Conservation (phyloP, 1,140 invertebrate genomes). For the Drosophila varians region DNA sequence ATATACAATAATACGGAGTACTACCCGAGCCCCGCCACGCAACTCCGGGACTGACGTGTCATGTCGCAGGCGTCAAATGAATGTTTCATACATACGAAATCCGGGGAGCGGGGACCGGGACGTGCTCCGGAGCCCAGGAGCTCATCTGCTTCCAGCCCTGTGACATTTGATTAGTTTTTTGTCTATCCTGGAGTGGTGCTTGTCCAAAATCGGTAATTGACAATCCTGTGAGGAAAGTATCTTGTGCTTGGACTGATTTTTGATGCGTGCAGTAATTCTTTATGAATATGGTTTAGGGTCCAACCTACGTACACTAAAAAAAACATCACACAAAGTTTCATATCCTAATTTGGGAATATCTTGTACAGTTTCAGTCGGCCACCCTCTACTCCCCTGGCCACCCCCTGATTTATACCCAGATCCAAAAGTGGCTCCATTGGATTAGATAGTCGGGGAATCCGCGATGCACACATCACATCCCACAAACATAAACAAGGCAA, state of each 20-base stretch:
- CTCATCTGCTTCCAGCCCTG: slow-evolving; percentile 55
- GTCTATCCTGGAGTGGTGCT: slow-evolving; percentile 37
- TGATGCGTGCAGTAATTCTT: slow-evolving; percentile 52
- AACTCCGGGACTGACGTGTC: slow-evolving; percentile 38
- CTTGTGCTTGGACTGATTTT: slow-evolving; percentile 18
- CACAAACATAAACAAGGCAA: slow-evolving; percentile 72
- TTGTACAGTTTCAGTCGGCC: background rate
- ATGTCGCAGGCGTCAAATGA: slow-evolving; percentile 78
- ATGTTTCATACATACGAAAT: slow-evolving; percentile 63
- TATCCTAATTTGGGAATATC: slow-evolving; percentile 40
- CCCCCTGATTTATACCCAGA: slow-evolving; percentile 20
- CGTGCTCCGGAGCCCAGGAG: slow-evolving; percentile 18
- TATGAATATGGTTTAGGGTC: slow-evolving; percentile 34
- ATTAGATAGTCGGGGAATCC: slow-evolving; percentile 15
- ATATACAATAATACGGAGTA: slow-evolving; percentile 73
- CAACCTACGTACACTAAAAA: background rate
- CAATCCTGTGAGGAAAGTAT: slow-evolving; percentile 43
- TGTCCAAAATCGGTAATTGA: slow-evolving; percentile 66
- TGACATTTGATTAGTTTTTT: slow-evolving; percentile 79
- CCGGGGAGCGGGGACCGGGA: slow-evolving; percentile 14
- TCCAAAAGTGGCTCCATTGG: slow-evolving; percentile 11
- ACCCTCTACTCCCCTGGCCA: background rate
- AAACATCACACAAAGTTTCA: background rate
- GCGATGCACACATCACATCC: slow-evolving; percentile 64
- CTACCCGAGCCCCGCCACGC: slow-evolving; percentile 12